These are phyloP conservation scores for Drosophila navojoa DNA, from an alignment of 1,140 invertebrate genomes.

Conservation along the genomic window DNA sequence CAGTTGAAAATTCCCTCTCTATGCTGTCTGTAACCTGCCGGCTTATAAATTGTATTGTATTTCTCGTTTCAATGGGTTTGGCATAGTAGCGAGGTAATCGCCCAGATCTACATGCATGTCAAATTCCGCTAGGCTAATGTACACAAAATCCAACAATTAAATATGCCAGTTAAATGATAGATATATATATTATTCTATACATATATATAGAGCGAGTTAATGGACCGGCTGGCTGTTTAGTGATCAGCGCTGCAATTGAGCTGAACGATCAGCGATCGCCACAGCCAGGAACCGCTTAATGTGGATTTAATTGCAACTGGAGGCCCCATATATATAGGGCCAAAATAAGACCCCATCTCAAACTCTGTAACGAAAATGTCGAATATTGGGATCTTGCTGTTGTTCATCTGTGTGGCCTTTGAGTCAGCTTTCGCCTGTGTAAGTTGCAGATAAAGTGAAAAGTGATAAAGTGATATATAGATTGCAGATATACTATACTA, in stretches of 20 bases:
- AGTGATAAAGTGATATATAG: background rate
- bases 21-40: background rate
- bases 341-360: background rate
- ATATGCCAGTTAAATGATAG: conserved; percentile 19
- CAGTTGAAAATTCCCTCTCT: background rate
- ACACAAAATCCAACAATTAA: conserved; percentile 43
- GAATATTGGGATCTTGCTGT: conserved; percentile 40
- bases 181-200: conserved; percentile 3
- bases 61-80: background rate
- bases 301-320: conserved; percentile 64
- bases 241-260: conserved; percentile 72
- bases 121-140: conserved; percentile 20
- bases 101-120: conserved; percentile 23
- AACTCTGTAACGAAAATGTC: conserved; percentile 45
- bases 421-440: conserved; percentile 69
- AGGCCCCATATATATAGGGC: conserved; percentile 62
- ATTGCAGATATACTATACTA: too few species aligned
- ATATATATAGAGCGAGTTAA: conserved; percentile 54
- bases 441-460: conserved; percentile 41
- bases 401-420: conserved; percentile 49
- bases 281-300: conserved; percentile 64
- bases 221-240: conserved; percentile 32
- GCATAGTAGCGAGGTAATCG: background rate
- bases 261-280: conserved; percentile 73
- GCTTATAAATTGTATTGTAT: background rate